These are phyloP conservation scores for Anagrus nilaparvatae DNA, from an alignment of 1,140 invertebrate species.

Conservation along the genomic window DNA sequence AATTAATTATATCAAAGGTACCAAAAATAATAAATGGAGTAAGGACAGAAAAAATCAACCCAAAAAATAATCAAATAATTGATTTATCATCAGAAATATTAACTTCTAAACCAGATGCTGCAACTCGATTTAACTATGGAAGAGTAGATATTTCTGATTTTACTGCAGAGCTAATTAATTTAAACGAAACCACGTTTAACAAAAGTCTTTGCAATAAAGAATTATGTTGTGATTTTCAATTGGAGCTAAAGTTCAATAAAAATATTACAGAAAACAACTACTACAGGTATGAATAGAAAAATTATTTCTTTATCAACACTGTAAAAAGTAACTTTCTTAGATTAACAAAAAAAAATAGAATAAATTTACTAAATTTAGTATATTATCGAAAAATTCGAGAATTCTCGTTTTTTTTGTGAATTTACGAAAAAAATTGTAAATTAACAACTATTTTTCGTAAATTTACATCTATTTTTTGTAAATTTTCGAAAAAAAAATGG, in stretches of 20 bases:
- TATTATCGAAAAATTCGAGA: no score
- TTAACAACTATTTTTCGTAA: no score
- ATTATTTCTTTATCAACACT: no score
- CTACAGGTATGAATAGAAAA: slow-evolving; percentile 22
- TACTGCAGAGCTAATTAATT: slow-evolving; percentile 16
- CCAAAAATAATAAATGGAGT: slow-evolving; percentile 21
- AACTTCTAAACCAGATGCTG: slow-evolving; percentile 9
- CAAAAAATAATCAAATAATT: slow-evolving; percentile 4
- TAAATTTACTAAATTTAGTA: no score
- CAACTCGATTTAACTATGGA: neutral
- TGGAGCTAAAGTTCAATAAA: slow-evolving; percentile 1
- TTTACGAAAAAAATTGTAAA: no score
- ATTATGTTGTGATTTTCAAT: slow-evolving; percentile 29
- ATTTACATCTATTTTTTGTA: no score
- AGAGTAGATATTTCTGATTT: slow-evolving; percentile 19
- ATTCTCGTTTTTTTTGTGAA: no score
- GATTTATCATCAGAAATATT: slow-evolving; percentile 16
- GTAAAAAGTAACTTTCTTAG: no score
- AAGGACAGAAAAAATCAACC: slow-evolving; percentile 3
- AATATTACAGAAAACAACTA: slow-evolving; percentile 12
- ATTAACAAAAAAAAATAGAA: no score
- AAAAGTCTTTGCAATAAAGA: slow-evolving; percentile 20
- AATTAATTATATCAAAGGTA: slow-evolving; percentile 26
- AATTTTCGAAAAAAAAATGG: no score
- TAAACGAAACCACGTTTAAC: slow-evolving; percentile 11